Base-by-base conservation (phyloP, 2,113 vertebrate species). In the Albula glossodonta region DNA sequence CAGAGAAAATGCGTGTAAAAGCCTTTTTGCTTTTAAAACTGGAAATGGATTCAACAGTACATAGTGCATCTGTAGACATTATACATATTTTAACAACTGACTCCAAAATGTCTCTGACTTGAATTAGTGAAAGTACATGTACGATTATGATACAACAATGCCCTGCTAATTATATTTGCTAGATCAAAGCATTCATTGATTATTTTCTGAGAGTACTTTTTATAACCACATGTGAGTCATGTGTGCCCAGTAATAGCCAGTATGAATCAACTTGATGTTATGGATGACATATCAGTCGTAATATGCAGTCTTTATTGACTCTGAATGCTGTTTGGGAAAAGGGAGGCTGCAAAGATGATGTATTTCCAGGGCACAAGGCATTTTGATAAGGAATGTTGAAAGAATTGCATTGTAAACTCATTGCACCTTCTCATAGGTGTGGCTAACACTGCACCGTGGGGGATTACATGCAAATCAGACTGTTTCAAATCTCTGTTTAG, bases 141-240 rank as follows among this genome's bases (percentile, higher is more conserved):
- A 66, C 78, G 60, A 51, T 81, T 85, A 85, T 81, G 78, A 78
- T 51, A 15, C 53, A 66, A 78, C 78, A 79, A n/a, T 85, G 51
- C 25, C 7, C 84, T 49, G 53, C 84, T 63, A 80, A 85, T 85
- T 80, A 85, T 85, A 80, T 85, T 85, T 85, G 56, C 60, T 80
- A 80, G 78, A 66, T 80, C 56, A 70, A 80, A 81, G 56, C 80
- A 56, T 60, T 13, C 52, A 85, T 85, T 85, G 78, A 85, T 85
- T 85, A 85, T 85, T 85, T 85, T 52, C 84, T 85, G 80, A 85
- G 84, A 80, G 84, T 80, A 85, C 78, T 51, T 56, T 85, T 85
- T 81, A 80, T 80, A 78, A 85, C 84, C 84, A 85, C 78, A 81
- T 57, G 41, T 66, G 84, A 81, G 78, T 85, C 78, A 85, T 56